Evolutionary conservation across 2,797 vertebrate genomes (phyloP), one percentile per base, ranked within the genome.

Genomic region (Sebastes cheni): DNA sequence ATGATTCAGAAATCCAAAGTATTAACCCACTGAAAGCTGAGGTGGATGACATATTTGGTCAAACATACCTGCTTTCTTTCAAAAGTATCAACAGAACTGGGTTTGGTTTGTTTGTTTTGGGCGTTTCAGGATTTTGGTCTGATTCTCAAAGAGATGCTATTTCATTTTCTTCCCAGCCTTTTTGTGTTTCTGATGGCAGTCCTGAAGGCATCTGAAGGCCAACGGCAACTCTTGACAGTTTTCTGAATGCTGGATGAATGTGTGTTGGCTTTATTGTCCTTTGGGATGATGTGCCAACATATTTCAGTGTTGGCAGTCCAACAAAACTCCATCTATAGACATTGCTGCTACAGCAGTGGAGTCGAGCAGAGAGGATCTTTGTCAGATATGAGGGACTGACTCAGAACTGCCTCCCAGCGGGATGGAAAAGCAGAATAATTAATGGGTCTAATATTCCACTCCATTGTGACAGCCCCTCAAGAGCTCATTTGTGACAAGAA

Each of bases 381-480:
- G 83, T 83, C 81, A 85, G 85, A 84, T 87, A 70, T 72, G 79
- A 88, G 77, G 72, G 75, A 81, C 64, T 27, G 77, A 79, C 82
- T 88, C 77, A 64, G 68, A 85, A 27, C 72, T 65, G 60, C 62
- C 82, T 83, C 79, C 81, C 76, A 73, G 85, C 73, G 18, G 65
- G 75, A 64, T 32, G 79, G 61, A 72, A 8, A 72, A 88, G 79
- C 27, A 11, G 71, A 89, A 87, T 92, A 87, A 91, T 90, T 79
- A 88, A 87, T 81, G 65, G 66, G 61, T 88, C 71, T 82, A 75
- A 89, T 87, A 88, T 87, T 83, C 80, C 85, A 78, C 85, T 88
- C 84, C 64, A 74, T 67, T 66, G 75, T 73, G 79, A 89, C 80
- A 34, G 76, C 55, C 73, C 79, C 75, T 77, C 71, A 78, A 90